Base-by-base conservation (phyloP, 2,888 invertebrate genomes). In the Syritta pipiens region DNA sequence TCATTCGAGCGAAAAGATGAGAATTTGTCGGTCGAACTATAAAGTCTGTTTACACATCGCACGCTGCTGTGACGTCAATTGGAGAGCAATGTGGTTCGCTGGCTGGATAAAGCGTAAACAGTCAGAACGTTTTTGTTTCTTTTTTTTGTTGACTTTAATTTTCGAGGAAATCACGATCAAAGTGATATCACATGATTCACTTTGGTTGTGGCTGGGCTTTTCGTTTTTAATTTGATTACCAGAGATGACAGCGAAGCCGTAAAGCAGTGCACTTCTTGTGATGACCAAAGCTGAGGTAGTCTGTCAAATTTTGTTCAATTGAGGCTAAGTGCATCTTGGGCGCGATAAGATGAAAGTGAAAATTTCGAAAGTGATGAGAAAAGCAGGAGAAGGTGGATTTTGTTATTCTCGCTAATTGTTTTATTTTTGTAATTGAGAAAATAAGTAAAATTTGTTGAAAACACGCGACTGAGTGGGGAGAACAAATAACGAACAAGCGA, bases 61-160 rank as follows among this genome's bases (percentile, higher is more conserved):
- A 68, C 57, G 48, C 48, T 48, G 17, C 10, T 42, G 26, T 76
- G 69, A 76, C 75, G 75, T 76, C 69, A 76, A 68, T 75, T 17
- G 22, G 12, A 24, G n/a, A 22, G 10, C 65, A 44, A 49, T 42
- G 19, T 57, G 49, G 26, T 37, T 40, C 17, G 44, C 9, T 35
- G 6, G 53, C 37, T 14, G 9, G 17, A 7, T n/a, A n/a, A n/a
- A n/a, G n/a, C n/a, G 49, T 26, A 14, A 35, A 44, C 19, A 51
- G 5, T 1, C 30, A n/a, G 28, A 44, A 51, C 28, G 19, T 49
- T n/a, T n/a, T n/a, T n/a, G n/a, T n/a, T n/a, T n/a, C n/a, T n/a
- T 14, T 37, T 37, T 14, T 55, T 44, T 60, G 17, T 59, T 51
- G 14, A 53, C 32, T 51, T 51, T 35, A 51, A 14, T 53, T 44